phyloP scores from a whole-genome alignment of 2,797 vertebrate species.

The Serranus cabrilla region DNA sequence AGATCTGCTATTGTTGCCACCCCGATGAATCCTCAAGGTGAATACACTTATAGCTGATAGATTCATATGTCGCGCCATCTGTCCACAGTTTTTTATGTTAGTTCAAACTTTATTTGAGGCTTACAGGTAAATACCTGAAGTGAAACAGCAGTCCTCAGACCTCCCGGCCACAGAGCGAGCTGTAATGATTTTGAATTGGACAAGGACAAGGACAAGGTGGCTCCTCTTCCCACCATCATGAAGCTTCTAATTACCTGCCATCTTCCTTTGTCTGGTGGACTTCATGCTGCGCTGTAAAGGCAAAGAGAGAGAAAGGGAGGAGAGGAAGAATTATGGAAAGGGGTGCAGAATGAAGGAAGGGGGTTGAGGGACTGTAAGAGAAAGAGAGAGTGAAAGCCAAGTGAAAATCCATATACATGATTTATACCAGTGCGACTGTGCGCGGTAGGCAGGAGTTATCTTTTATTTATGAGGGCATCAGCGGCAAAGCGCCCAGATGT shows the following conservation, averaged over 20 bases:
- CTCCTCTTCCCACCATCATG: slow-evolving; percentile 40
- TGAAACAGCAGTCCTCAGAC: slow-evolving; percentile 23
- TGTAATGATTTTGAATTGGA: slow-evolving; percentile 51
- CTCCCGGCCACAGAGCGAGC: slow-evolving; percentile 12
- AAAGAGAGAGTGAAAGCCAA: slow-evolving; percentile 84
- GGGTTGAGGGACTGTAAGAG: slow-evolving; percentile 71
- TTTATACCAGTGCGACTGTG: slow-evolving; percentile 86
- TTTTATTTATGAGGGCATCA: slow-evolving; percentile 91
- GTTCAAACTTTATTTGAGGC: slow-evolving; percentile 30
- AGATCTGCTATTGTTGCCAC: background rate
- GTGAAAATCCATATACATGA: slow-evolving; percentile 89
- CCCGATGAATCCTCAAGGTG: slow-evolving; percentile 8
- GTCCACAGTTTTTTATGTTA: slow-evolving; percentile 14
- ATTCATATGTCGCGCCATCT: slow-evolving; percentile 25
- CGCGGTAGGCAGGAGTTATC: slow-evolving; percentile 83
- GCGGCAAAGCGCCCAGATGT: slow-evolving; percentile 87
- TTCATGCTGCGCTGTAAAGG: slow-evolving; percentile 49
- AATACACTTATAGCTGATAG: slow-evolving; percentile 12
- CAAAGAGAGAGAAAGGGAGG: slow-evolving; percentile 22
- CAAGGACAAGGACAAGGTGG: slow-evolving; percentile 49
- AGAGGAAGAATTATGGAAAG: slow-evolving; percentile 64
- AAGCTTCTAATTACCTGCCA: slow-evolving; percentile 83
- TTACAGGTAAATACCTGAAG: slow-evolving; percentile 23
- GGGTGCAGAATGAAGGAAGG: slow-evolving; percentile 65
- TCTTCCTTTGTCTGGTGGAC: slow-evolving; percentile 66